Base-by-base conservation (phyloP, 2,113 vertebrate genomes). In the Periophthalmodon schlosseri region DNA sequence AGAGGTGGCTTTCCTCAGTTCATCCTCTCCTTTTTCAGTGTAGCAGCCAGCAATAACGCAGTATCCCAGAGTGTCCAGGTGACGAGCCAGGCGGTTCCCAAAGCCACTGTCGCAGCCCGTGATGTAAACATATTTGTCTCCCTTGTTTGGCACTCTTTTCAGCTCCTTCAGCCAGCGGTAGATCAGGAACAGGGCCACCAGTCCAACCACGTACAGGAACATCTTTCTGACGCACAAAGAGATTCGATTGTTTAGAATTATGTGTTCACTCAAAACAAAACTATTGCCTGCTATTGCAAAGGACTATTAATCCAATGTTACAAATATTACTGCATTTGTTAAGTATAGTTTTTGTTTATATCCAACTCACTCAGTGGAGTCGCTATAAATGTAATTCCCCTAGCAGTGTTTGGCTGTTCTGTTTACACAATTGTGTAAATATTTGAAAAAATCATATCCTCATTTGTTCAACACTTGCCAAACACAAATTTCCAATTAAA, bases 41-140 rank as follows among this genome's bases (percentile, higher is more conserved):
- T 92, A 91, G 76, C 94, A 92, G 7, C 87, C 89, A 21, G 92
- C 94, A 39, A 94, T 90, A 76, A 95, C 90, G 23, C 60, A 50
- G 84, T 94, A 95, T 83, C 94, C 94, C 24, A 78, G 84, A 69
- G 79, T 81, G 83, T 95, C 93, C 79, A 96, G 87, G 66, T 92
- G 91, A 79, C 86, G 92, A 5, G 94, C 91, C 57, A 95, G 85
- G 34, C 84, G 87, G 69, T 95, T 93, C 56, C 95, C 94, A 74
- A 95, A 89, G 8, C 89, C 89, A 1, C 67, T 64, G 82, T 91
- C 89, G 14, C 89, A 91, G 56, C 89, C 89, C 0, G 89, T 91
- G 82, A 91, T 77, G 78, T 93, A 95, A 72, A 95, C 75, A 5
- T 91, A 88, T 82, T 93, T 95, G 70, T 92, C 82, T 0, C 56